These are phyloP conservation scores for Serinus canaria DNA, from an alignment of 2,113 vertebrate genomes.

Conservation along the genomic window DNA sequence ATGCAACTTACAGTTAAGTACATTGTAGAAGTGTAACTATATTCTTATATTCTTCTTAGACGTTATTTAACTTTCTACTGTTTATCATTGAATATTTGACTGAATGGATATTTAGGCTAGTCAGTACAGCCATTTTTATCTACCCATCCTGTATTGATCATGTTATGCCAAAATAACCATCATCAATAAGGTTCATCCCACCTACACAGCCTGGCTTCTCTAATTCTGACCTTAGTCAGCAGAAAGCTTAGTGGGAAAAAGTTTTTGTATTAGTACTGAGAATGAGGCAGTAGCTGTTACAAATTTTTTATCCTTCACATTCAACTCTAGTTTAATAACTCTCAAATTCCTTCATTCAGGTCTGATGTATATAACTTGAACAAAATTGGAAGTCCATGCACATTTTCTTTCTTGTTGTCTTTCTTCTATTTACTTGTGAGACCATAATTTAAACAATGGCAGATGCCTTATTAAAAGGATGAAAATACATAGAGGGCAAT, in stretches of 20 bases:
- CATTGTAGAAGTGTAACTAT: background rate
- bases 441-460: background rate
- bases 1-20: background rate
- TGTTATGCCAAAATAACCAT: background rate
- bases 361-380: background rate
- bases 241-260: background rate
- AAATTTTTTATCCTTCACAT: background rate
- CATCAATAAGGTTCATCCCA: background rate
- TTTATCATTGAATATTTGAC: background rate
- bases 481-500: background rate
- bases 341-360: background rate
- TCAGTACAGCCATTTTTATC: background rate
- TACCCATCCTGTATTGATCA: background rate
- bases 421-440: background rate
- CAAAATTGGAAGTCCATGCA: background rate
- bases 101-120: background rate
- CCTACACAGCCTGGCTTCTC: background rate
- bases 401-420: background rate
- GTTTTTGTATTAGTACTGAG: background rate
- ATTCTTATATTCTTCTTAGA: background rate
- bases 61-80: background rate
- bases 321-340: background rate
- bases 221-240: background rate
- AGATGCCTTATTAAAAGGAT: background rate
- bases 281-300: background rate